phyloP scores from a whole-genome alignment of 2,797 vertebrate genomes.

The Myripristis murdjan region DNA sequence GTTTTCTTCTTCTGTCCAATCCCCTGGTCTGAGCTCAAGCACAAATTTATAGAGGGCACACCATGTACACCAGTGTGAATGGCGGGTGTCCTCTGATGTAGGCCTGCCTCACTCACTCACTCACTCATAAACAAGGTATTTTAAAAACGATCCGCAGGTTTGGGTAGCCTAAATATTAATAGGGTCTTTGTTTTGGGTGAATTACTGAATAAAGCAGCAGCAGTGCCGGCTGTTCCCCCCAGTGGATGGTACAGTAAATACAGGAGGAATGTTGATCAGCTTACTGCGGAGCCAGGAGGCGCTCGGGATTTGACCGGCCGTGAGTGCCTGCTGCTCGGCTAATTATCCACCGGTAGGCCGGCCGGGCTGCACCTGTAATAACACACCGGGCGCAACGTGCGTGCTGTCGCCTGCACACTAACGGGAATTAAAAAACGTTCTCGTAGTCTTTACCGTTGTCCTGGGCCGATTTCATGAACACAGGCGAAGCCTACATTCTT shows the following conservation, averaged over 20 bases:
- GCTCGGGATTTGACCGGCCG: conserved; percentile 50
- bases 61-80: not conserved
- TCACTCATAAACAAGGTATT: too few species aligned
- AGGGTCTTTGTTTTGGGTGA: conserved; percentile 46
- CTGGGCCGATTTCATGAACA: conserved; percentile 31
- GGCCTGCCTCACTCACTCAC: conserved; percentile 2
- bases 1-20: too few species aligned
- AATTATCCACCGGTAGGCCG: conserved; percentile 30
- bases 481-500: not conserved
- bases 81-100: not conserved
- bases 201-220: conserved; percentile 19
- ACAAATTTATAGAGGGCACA: not conserved
- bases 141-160: conserved; percentile 15
- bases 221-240: conserved; percentile 46
- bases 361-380: conserved; percentile 64
- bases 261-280: conserved; percentile 84
- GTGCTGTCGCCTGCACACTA: conserved; percentile 30
- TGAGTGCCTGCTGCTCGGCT: conserved; percentile 34
- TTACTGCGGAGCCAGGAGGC: conserved; percentile 69
- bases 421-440: conserved; percentile 10
- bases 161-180: conserved; percentile 35
- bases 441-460: conserved; percentile 28
- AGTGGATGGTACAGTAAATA: conserved; percentile 77
- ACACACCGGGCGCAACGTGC: conserved; percentile 33
- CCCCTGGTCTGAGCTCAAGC: too few species aligned